These are phyloP conservation scores for Tretioscincus oriximinensis DNA, from an alignment of 2,113 vertebrate species.

Conservation along the genomic window DNA sequence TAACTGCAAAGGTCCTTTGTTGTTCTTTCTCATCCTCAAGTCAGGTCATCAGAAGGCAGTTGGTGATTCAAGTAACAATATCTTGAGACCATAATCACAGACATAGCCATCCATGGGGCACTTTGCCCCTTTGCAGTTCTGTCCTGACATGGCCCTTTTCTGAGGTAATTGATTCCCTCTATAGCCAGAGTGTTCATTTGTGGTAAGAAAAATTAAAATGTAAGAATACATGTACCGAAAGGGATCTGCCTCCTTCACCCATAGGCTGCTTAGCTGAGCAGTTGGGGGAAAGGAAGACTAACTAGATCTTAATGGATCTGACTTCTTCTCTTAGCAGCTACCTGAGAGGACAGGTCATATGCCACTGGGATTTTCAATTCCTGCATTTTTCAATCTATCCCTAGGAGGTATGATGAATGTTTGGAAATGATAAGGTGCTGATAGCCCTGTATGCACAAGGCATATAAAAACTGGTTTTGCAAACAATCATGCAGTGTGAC, in stretches of 20 bases:
- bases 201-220: not conserved
- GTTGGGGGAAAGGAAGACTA: not conserved
- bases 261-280: not conserved
- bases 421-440: not conserved
- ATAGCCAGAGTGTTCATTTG: not conserved
- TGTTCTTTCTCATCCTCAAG: rapidly evolving
- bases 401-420: not conserved
- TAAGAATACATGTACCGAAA: not conserved
- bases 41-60: not conserved
- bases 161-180: not conserved
- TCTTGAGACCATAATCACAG: not conserved
- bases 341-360: not conserved
- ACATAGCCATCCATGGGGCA: not conserved
- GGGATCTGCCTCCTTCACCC: not conserved
- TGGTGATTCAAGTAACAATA: not conserved
- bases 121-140: not conserved
- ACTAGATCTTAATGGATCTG: not conserved
- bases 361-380: not conserved
- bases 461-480: not conserved
- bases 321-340: not conserved
- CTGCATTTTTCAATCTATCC: not conserved
- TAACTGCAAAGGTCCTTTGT: not conserved
- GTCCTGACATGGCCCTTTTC: not conserved
- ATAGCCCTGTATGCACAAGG: not conserved
- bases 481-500: not conserved